phyloP scores from a whole-genome alignment of 2,797 vertebrate species.

The Acomys russatus region DNA sequence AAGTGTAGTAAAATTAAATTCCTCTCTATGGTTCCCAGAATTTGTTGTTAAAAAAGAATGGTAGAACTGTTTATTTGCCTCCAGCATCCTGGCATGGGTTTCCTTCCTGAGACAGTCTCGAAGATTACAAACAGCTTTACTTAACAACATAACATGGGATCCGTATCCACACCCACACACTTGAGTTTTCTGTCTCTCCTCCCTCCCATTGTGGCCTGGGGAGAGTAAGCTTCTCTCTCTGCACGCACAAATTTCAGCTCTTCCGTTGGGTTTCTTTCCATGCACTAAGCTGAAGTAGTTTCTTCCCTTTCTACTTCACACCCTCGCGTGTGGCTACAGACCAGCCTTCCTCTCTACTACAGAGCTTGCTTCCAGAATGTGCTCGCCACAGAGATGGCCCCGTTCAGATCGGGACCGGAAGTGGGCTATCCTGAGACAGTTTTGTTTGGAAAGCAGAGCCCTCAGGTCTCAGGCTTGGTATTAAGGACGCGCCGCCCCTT shows the following conservation, averaged over 20 bases:
- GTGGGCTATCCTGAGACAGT: background rate
- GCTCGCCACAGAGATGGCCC: background rate
- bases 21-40: slow-evolving; percentile 74
- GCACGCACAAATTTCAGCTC: slow-evolving; percentile 37
- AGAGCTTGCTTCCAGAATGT: background rate
- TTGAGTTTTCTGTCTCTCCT: background rate
- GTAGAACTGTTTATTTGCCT: slow-evolving; percentile 78
- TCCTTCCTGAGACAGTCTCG: slow-evolving; percentile 62
- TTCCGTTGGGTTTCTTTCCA: slow-evolving; percentile 50
- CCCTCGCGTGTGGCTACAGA: background rate
- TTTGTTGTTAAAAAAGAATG: slow-evolving; percentile 66
- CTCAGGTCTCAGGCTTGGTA: background rate
- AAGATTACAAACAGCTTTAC: slow-evolving; percentile 78
- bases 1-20: slow-evolving; percentile 72
- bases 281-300: background rate
- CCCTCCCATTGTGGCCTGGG: background rate
- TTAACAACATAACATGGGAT: slow-evolving; percentile 64
- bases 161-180: slow-evolving; percentile 63
- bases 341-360: background rate
- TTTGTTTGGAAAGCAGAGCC: background rate
- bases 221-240: slow-evolving; percentile 58
- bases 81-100: slow-evolving; percentile 67
- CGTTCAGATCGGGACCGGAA: background rate
- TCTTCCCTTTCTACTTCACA: background rate
- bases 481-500: background rate